Base-by-base conservation (phyloP, 2,888 invertebrate genomes). In the Napeogenes sylphis region DNA sequence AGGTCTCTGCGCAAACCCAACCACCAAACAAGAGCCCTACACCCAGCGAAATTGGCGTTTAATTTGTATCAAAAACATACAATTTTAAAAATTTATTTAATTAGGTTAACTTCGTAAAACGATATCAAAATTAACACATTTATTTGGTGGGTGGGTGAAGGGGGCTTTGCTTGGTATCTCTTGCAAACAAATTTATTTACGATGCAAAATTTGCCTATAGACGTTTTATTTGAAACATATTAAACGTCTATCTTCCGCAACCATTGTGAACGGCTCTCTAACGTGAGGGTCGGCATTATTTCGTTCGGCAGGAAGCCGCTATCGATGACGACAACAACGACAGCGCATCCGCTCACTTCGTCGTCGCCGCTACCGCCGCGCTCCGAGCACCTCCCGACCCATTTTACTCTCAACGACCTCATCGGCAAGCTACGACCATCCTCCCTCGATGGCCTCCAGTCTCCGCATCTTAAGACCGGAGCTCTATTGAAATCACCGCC, bases 161-260 rank as follows among this genome's bases (percentile, higher is more conserved):
- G 90, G 89, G 91, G 91, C 91, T 91, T 91, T 90, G 91, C 91
- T 91, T 91, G 91, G 91, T 91, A 91, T 91, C 91, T 91, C 91
- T 83, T 67, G 64, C 65, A 58, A 65, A 62, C 63, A 56, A 66
- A 55, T 69, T 68, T 67, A 64, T 66, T 58, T 64, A 66, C 64
- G 13, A 38, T 46, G 21, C 59, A 42, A n/a, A 32, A 45, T 45
- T 45, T 45, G 55, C 62, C 58, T 57, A 56, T 58, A 59, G 55
- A 62, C 58, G 61, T 53, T 55, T 65, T 57, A 55, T 42, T 45
- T 45, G 46, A 62, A 38, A 56, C 45, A 54, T 58, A 55, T 53
- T 14, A 55, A 46, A n/a, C 58, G 67, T 55, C 45, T 62, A 56
- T 56, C 38, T 32, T 12, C 13, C 30, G 51, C 42, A 55, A 64